These are phyloP conservation scores for Laothoe populi DNA, from an alignment of 2,888 invertebrate species.

Conservation along the genomic window DNA sequence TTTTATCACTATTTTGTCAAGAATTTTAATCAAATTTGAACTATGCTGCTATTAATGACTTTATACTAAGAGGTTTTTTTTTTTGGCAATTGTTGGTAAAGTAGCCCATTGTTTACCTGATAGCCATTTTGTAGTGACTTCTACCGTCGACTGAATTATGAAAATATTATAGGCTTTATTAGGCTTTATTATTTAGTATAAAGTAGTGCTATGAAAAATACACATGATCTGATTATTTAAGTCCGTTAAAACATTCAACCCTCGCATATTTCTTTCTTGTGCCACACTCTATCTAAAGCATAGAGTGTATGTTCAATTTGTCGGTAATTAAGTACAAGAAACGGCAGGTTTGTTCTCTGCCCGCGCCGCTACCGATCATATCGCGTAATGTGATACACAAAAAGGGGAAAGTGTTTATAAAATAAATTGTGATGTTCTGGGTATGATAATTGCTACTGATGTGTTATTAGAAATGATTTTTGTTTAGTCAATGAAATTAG, in stretches of 20 bases:
- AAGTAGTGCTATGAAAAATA: too few relatives aligned
- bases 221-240: too few relatives aligned
- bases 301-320: slow-evolving; percentile 73
- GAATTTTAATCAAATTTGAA: too few relatives aligned
- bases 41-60: too few relatives aligned
- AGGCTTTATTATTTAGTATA: too few relatives aligned
- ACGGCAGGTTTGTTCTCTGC: slow-evolving; percentile 56
- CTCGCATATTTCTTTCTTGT: slow-evolving; percentile 21
- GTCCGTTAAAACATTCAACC: neutral
- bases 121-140: too few relatives aligned
- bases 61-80: too few relatives aligned
- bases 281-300: slow-evolving; percentile 44
- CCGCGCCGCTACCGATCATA: slow-evolving; percentile 54
- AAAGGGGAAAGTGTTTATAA: slow-evolving; percentile 15
- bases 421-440: slow-evolving; percentile 6
- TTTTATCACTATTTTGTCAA: too few relatives aligned
- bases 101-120: too few relatives aligned
- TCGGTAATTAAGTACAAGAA: slow-evolving; percentile 70
- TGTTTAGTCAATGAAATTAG: neutral
- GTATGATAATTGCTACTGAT: neutral
- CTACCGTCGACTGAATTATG: too few relatives aligned
- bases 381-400: slow-evolving; percentile 57
- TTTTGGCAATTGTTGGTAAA: too few relatives aligned
- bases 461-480: neutral
- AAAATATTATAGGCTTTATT: too few relatives aligned